Base-by-base conservation (phyloP, 1,140 invertebrate genomes). In the Tribolium madens region DNA sequence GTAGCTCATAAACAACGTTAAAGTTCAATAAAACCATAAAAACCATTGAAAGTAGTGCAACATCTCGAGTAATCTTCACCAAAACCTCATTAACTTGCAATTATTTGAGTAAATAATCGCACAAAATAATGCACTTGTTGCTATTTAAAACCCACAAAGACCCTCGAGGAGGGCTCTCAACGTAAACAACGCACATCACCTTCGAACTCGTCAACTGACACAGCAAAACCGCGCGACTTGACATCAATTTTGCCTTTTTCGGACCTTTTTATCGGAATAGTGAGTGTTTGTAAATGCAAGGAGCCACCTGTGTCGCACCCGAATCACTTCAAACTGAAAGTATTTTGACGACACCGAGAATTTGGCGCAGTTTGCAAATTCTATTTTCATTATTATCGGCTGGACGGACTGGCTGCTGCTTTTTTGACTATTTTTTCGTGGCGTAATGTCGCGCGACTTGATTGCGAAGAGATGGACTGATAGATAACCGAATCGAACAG, bases 301-400 rank as follows among this genome's bases (percentile, higher is more conserved):
- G n/a, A 57, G 10, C n/a, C 17, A 17, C 12, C 12, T 15, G 4
- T 13, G 10, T 50, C 33, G 46, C 17, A 53, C 4, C 17, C 47
- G 47, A 42, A 36, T n/a, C 42, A 36, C 42, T 7, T 50, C 42
- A 15, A 42, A 72, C 57, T 64, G 17, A 64, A 64, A 14, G 10
- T 50, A 50, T 50, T 50, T 47, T 21, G 26, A 64, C 57, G 57
- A 64, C 57, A 64, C 57, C 57, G 26, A 33, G 14, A 21, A 50
- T 72, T 72, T 72, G 70, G 70, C 70, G 42, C 47, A 50, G 46
- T 50, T 50, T 52, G 70, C 70, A 33, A 72, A 52, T 50, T 72
- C 70, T 72, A 72, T 72, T 72, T 72, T 71, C 5, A 72, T 72
- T 50, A 72, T 71, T 47, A 60, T 60, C 69, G 47, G 26, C 14